Percentiles rank a stretch among this genome's conserved stretches.
Evolutionary conservation across 1,140 invertebrate species (phyloP).

Genomic region (Micrasema minimum): DNA sequence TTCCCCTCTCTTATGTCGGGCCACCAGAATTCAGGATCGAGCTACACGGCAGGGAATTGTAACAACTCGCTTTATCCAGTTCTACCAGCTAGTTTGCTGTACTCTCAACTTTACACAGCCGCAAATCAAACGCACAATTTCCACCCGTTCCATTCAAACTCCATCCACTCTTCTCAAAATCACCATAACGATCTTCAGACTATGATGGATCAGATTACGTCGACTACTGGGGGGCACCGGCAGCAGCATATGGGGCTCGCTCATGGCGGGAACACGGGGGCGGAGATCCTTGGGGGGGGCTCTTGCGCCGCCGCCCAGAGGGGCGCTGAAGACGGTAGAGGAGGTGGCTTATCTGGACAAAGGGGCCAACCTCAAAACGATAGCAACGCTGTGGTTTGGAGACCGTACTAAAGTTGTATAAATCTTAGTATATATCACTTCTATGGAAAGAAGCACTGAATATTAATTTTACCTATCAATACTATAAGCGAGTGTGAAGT

Average conservation of each 20-base stretch:
- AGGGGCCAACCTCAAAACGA: slow-evolving; percentile 72
- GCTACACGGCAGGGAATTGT: slow-evolving; percentile 68
- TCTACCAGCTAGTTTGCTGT: slow-evolving; percentile 80
- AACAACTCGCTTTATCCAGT: slow-evolving; percentile 78
- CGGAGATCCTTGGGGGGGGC: slow-evolving; percentile 71
- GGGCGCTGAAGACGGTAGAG: slow-evolving; percentile 68
- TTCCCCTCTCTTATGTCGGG: slow-evolving; percentile 68
- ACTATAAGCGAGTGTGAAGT: slow-evolving; percentile 3
- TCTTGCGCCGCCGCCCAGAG: slow-evolving; percentile 71
- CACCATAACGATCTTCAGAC: slow-evolving; percentile 75
- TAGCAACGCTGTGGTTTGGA: slow-evolving; percentile 74
- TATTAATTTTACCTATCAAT: slow-evolving; percentile 6
- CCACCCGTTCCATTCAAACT: slow-evolving; percentile 73
- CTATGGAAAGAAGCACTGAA: background rate
- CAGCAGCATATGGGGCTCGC: slow-evolving; percentile 67
- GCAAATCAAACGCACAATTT: slow-evolving; percentile 82
- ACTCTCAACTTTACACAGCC: slow-evolving; percentile 83
- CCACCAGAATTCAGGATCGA: slow-evolving; percentile 63
- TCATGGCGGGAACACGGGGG: slow-evolving; percentile 64
- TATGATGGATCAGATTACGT: slow-evolving; percentile 79
- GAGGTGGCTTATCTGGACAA: slow-evolving; percentile 70
- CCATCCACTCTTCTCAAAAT: slow-evolving; percentile 70
- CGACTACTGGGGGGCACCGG: slow-evolving; percentile 68
- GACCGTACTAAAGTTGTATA: slow-evolving; percentile 66
- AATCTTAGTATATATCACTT: background rate